Conservation (phyloP, 2,888 invertebrate genomes). For the Xanthorhoe spadicearia region DNA sequence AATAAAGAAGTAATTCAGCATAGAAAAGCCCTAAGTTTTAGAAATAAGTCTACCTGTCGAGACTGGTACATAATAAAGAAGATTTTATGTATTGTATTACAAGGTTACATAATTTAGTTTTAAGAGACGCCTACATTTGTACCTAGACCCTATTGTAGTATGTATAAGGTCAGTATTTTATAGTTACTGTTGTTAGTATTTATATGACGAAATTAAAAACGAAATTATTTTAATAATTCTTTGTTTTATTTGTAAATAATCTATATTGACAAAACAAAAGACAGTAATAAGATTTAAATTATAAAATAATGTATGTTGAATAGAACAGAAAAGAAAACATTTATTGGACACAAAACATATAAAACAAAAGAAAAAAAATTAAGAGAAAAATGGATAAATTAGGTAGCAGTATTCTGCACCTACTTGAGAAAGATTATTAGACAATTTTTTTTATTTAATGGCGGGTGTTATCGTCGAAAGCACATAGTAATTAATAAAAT, state of each 20-base stretch:
- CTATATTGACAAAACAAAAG: no score
- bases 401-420: no score
- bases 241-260: conserved; percentile 6
- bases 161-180: conserved; percentile 31
- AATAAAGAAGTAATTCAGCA: background rate
- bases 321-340: no score
- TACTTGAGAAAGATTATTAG: no score
- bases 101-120: background rate
- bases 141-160: conserved; percentile 16
- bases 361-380: no score
- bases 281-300: no score
- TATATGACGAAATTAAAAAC: conserved; percentile 15
- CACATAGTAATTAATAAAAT: no score
- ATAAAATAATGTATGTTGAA: no score
- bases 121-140: conserved; percentile 9
- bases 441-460: no score
- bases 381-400: no score
- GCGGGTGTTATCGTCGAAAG: no score
- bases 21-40: conserved; percentile 5
- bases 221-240: background rate
- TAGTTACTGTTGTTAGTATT: conserved; percentile 21
- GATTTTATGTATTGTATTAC: conserved; percentile 14
- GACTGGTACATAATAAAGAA: conserved; percentile 24
- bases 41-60: conserved; percentile 17
- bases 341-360: no score